Conservation (phyloP, 2,113 vertebrate genomes). For the Mesoclemmys tuberculata region DNA sequence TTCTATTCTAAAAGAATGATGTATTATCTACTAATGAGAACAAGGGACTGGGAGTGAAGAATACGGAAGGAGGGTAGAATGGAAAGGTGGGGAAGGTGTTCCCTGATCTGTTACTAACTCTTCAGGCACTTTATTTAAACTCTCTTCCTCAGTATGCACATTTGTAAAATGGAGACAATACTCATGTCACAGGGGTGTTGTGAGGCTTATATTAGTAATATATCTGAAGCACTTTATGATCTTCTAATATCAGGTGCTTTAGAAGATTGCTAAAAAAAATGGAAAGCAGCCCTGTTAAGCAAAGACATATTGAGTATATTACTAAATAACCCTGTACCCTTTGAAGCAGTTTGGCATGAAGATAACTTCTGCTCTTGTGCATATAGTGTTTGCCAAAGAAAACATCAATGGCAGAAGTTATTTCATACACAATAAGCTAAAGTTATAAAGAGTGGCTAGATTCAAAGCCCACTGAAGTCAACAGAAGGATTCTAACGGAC, state of each 20-base stretch:
- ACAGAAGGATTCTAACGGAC: constrained; percentile 14
- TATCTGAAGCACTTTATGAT: not conserved
- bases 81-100: fast-evolving
- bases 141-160: constrained; percentile 7
- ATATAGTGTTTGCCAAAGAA: not conserved
- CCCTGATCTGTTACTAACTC: not conserved
- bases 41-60: not conserved
- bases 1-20: not conserved
- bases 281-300: not conserved
- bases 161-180: constrained; percentile 10
- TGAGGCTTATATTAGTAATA: not conserved
- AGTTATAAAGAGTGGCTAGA: not conserved
- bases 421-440: not conserved
- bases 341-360: not conserved
- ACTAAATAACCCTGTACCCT: not conserved
- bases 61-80: not conserved
- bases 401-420: not conserved
- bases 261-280: not conserved
- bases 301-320: not conserved
- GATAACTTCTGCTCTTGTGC: fast-evolving
- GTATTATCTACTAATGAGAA: not conserved
- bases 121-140: not conserved
- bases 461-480: not conserved
- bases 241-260: not conserved
- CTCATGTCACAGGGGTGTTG: not conserved